Evolutionary conservation across 2,797 vertebrate species (phyloP).

Genomic region (Chloroceryle amazona): DNA sequence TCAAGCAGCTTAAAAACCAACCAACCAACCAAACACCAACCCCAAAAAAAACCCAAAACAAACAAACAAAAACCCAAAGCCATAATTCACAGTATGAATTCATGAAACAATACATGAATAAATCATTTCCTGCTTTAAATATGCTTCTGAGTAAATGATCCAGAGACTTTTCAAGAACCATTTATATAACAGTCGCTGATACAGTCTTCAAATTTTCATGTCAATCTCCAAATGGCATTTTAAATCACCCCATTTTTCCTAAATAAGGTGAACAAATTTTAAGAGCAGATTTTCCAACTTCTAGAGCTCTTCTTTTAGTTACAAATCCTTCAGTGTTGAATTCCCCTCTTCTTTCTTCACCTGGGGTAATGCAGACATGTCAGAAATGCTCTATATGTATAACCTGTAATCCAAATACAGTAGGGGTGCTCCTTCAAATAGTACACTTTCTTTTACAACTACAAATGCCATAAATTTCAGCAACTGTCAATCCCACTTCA

Average conservation of each 20-base stretch:
- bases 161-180: conserved; percentile 55
- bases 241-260: conserved; percentile 64
- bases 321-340: background rate
- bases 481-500: conserved; percentile 48
- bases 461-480: conserved; percentile 40
- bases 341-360: background rate
- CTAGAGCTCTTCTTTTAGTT: conserved; percentile 13
- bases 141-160: conserved; percentile 57
- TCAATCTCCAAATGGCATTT: conserved; percentile 64
- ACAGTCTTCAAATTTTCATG: conserved; percentile 56
- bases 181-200: conserved; percentile 69
- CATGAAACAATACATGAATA: conserved; percentile 59
- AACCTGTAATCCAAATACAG: background rate
- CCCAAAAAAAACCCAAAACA: no score
- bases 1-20: background rate
- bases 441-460: conserved; percentile 8
- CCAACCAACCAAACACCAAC: no score
- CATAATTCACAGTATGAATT: conserved; percentile 31
- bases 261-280: conserved; percentile 13
- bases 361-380: background rate
- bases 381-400: background rate
- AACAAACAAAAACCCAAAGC: no score
- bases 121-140: conserved; percentile 73
- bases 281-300: conserved; percentile 30
- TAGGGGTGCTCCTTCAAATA: background rate